Evolutionary conservation across 2,888 invertebrate genomes (phyloP).

Genomic region (Antheraea yamamai): DNA sequence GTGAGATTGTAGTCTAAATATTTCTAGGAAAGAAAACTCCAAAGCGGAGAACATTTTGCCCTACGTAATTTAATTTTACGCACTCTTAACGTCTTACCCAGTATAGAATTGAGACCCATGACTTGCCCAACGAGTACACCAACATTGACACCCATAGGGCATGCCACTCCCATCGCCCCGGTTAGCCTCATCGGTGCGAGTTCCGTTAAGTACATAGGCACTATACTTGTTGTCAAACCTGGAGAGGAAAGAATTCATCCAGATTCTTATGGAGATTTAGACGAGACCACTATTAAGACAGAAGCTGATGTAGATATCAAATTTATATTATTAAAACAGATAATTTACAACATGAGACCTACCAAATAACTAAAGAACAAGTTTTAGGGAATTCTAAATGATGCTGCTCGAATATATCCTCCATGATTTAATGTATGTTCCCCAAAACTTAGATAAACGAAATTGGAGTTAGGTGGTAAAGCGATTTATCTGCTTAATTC

Average conservation of each 20-base stretch:
- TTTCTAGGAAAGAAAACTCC: no score
- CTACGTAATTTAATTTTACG: not conserved
- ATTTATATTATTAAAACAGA: no score
- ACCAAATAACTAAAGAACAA: no score
- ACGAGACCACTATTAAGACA: not conserved
- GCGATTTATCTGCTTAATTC: no score
- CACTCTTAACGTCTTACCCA: constrained; percentile 73
- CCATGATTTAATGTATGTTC: no score
- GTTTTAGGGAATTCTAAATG: no score
- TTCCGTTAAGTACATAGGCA: constrained; percentile 96
- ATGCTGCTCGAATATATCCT: no score
- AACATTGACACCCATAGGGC: constrained; percentile 90
- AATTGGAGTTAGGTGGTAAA: no score
- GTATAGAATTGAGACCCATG: constrained; percentile 84
- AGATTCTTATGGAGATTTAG: not conserved
- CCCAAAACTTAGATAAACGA: no score
- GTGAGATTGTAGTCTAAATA: no score
- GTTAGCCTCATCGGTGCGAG: constrained; percentile 89
- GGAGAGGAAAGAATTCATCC: constrained; percentile 36
- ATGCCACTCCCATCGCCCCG: constrained; percentile 93
- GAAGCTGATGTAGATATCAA: not conserved
- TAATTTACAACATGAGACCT: no score
- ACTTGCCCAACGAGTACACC: constrained; percentile 89
- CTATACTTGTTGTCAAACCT: constrained; percentile 92
- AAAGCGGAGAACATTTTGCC: not conserved